phyloP scores from a whole-genome alignment of 2,113 vertebrate species.

The Platichthys flesus region DNA sequence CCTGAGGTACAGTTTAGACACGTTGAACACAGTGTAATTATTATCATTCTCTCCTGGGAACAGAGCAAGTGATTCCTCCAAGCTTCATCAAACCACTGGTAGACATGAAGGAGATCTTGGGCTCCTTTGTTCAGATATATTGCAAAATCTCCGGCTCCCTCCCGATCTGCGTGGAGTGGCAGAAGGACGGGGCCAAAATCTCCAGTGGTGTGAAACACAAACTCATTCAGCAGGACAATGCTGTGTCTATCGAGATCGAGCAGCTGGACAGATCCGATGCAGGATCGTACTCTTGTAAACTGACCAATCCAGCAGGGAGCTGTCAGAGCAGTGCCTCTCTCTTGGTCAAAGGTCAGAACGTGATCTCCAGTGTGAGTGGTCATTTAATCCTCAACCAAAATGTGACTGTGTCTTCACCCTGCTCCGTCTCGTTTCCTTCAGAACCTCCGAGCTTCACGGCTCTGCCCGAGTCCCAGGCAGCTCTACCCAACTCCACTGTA shows the following conservation, averaged over 20 bases:
- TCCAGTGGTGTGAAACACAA: slow-evolving; percentile 91
- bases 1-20: not conserved
- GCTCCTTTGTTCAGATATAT: slow-evolving; percentile 90
- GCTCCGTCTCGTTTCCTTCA: slow-evolving; percentile 72
- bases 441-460: slow-evolving; percentile 94
- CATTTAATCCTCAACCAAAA: slow-evolving; percentile 15
- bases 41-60: slow-evolving; percentile 73
- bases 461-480: slow-evolving; percentile 88
- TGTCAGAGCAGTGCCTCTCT: slow-evolving; percentile 89
- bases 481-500: slow-evolving; percentile 89
- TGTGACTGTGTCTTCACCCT: slow-evolving; percentile 65
- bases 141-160: slow-evolving; percentile 95
- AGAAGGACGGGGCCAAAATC: slow-evolving; percentile 91
- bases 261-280: slow-evolving; percentile 90
- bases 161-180: slow-evolving; percentile 94
- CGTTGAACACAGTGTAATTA: slow-evolving; percentile 29
- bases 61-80: slow-evolving; percentile 95
- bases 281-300: slow-evolving; percentile 91
- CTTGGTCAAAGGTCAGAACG: slow-evolving; percentile 93
- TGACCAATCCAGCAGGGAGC: slow-evolving; percentile 90
- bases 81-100: slow-evolving; percentile 92
- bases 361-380: not conserved
- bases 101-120: slow-evolving; percentile 90
- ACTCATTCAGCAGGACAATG: slow-evolving; percentile 90
- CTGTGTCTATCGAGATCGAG: slow-evolving; percentile 87